Conservation (phyloP, 2,113 vertebrate species). For the Atractosteus spatula region DNA sequence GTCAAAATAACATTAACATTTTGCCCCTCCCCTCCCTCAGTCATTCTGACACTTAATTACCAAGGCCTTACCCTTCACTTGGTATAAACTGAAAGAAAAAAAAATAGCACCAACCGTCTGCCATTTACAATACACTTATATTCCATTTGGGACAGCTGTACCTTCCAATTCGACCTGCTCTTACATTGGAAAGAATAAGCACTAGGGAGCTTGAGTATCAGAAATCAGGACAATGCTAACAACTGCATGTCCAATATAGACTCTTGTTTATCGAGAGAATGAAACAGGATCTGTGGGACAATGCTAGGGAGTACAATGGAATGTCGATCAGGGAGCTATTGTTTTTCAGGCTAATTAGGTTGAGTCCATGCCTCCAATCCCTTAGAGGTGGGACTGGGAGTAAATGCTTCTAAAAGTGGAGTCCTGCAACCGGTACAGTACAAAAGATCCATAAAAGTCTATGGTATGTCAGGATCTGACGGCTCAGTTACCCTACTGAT, state of each 20-base stretch:
- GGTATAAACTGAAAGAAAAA: slow-evolving; percentile 51
- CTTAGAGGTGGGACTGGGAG: slow-evolving; percentile 46
- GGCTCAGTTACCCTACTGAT: neutral
- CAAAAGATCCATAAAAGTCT: slow-evolving; percentile 70
- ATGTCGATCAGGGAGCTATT: slow-evolving; percentile 73
- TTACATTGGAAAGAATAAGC: slow-evolving; percentile 5
- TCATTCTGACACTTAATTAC: slow-evolving; percentile 54
- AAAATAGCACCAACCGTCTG: slow-evolving; percentile 26
- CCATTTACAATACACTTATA: slow-evolving; percentile 64
- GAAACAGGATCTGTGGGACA: slow-evolving; percentile 68
- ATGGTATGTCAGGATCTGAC: slow-evolving; percentile 57
- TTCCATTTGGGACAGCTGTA: slow-evolving; percentile 55
- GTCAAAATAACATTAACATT: slow-evolving; percentile 74
- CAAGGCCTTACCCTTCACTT: slow-evolving; percentile 37
- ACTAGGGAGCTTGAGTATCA: slow-evolving; percentile 59
- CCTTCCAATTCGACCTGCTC: slow-evolving; percentile 47
- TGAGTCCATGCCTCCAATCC: slow-evolving; percentile 46
- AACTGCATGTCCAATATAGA: slow-evolving; percentile 78
- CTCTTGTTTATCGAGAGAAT: slow-evolving; percentile 69
- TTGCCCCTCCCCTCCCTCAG: slow-evolving; percentile 20
- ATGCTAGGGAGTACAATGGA: slow-evolving; percentile 66
- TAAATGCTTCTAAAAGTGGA: slow-evolving; percentile 65
- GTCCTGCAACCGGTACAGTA: slow-evolving; percentile 46
- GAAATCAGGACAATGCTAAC: slow-evolving; percentile 71
- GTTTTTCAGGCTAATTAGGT: slow-evolving; percentile 79